Evolutionary conservation across 2,113 vertebrate species (phyloP).

Genomic region (Oceanodroma tethys): DNA sequence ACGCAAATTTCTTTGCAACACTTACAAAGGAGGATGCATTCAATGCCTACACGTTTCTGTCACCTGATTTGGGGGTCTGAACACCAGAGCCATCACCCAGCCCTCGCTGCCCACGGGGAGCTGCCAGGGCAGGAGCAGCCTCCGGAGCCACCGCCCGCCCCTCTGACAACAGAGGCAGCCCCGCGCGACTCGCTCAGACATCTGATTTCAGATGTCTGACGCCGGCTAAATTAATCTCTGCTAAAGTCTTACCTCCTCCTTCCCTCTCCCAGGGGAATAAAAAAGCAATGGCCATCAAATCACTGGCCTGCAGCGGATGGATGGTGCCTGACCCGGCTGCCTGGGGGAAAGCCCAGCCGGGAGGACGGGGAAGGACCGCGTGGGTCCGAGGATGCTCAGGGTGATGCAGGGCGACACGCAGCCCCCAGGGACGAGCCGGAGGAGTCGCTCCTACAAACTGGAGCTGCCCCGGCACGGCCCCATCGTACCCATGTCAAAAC

Average conservation of each 20-base stretch:
- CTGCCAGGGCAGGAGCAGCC: background rate
- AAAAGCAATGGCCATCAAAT: background rate
- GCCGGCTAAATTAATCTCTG: background rate
- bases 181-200: fast-evolving
- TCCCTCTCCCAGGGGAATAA: background rate
- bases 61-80: background rate
- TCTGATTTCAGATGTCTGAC: background rate
- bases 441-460: background rate
- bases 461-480: fast-evolving
- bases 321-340: background rate
- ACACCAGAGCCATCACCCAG: background rate
- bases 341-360: fast-evolving
- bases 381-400: background rate
- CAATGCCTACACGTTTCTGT: fast-evolving
- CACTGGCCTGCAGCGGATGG: fast-evolving
- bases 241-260: background rate
- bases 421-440: fast-evolving
- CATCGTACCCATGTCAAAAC: fast-evolving
- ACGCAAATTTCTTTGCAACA: background rate
- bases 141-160: background rate
- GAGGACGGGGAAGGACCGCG: fast-evolving
- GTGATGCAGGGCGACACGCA: background rate
- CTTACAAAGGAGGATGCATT: background rate
- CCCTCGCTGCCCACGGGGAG: background rate
- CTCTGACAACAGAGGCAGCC: background rate